Conservation (phyloP, 2,113 vertebrate genomes). For the Muntiacus muntjak region DNA sequence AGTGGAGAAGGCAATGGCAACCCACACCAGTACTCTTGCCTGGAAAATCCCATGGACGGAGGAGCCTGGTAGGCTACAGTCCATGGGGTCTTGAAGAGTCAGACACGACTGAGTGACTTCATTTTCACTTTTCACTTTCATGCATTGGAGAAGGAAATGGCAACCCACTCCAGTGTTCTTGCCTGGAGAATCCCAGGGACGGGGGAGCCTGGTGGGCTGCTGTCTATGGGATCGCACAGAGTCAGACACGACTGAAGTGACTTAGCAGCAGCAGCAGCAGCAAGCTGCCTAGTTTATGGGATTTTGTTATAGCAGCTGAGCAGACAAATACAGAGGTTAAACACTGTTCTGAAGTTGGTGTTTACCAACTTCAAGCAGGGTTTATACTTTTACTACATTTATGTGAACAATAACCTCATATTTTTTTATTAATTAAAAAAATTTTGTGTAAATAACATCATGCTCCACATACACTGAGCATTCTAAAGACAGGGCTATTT, state of each 20-base stretch:
- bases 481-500: background rate
- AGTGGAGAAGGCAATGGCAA: background rate
- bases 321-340: background rate
- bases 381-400: background rate
- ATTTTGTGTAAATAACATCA: background rate
- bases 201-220: background rate
- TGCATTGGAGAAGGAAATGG: background rate
- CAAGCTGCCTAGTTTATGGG: background rate
- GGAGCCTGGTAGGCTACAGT: background rate
- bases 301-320: background rate
- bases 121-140: background rate
- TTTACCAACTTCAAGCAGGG: background rate
- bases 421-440: background rate
- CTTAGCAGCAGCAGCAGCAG: background rate
- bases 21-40: background rate
- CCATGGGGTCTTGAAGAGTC: rapidly evolving
- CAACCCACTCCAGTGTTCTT: background rate
- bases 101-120: rapidly evolving
- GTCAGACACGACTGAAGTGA: rapidly evolving
- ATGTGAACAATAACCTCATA: background rate
- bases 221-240: background rate
- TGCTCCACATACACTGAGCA: background rate
- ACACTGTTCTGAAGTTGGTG: background rate
- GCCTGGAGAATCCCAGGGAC: background rate
- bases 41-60: rapidly evolving